Base-by-base conservation (phyloP, 2,797 vertebrate species). In the Etheostoma perlongum region DNA sequence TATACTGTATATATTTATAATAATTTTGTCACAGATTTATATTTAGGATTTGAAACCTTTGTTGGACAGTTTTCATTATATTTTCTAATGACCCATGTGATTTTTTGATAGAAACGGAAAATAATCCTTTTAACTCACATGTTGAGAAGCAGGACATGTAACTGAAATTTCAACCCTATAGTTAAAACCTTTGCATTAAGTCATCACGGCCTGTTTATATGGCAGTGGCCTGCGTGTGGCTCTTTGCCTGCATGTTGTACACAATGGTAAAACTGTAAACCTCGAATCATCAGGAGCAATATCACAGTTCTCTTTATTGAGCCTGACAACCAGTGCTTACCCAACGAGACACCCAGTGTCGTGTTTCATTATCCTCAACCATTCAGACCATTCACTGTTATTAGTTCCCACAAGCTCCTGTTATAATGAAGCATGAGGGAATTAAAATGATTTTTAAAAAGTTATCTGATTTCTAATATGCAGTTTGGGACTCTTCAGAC, bases 331-430 rank as follows among this genome's bases (percentile, higher is more conserved):
- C 79, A 36, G 76, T 81, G 81, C 85, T 82, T 82, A 78, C 86
- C 83, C 85, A 86, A 81, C 78, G 23, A 67, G 77, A 83, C 78
- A 60, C 66, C 70, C 6, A 80, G 87, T 89, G 92, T 91, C 91
- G 88, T 67, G 75, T 92, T 94, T 93, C 91, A 94, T 95, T 93
- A 90, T 81, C 82, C 84, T 82, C 86, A 81, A 81, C 77, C 67
- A 82, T 89, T 89, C 59, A 85, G 51, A 27, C 72, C 25, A 18
- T 51, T 76, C 87, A 61, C 81, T 67, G 65, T 82, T 92, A 93
- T 89, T 74, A 81, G 74, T 72, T 72, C 68, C 68, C 40, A 69
- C 8, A 40, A 70, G 78, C 73, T 61, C 52, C 70, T 55, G 23
- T 49, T 67, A 12, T 65, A 76, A 62, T 52, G 69, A 74, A 83